These are phyloP conservation scores for Mythimna pallens DNA, from an alignment of 2,888 invertebrate species.

Conservation along the genomic window DNA sequence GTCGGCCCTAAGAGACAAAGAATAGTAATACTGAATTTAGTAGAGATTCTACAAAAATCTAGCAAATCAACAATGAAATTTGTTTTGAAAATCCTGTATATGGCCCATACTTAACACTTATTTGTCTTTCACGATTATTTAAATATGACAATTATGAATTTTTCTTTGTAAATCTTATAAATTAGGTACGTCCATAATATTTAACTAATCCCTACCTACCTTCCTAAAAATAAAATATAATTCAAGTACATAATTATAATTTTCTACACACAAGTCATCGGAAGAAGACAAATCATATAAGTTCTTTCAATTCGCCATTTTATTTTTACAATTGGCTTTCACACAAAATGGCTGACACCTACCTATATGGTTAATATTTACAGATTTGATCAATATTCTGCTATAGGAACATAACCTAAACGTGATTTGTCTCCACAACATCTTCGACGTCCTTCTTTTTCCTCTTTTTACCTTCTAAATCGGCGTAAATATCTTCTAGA, in stretches of 20 bases:
- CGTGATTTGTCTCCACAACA: conserved; percentile 75
- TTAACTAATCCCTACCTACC: background rate
- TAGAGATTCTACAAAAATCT: conserved; percentile 1
- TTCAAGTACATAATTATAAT: too few species aligned
- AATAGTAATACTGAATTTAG: conserved; percentile 40
- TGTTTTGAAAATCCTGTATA: background rate
- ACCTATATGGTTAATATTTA: background rate
- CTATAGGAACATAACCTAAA: conserved; percentile 59
- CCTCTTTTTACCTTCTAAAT: conserved; percentile 91
- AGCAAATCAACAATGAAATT: background rate
- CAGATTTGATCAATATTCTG: conserved; percentile 8
- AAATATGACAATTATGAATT: background rate
- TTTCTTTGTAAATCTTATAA: background rate
- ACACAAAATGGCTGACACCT: background rate
- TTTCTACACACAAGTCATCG: too few species aligned
- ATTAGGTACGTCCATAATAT: background rate
- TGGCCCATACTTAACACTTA: conserved; percentile 6
- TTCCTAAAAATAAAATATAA: too few species aligned
- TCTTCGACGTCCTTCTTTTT: conserved; percentile 62
- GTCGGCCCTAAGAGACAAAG: background rate
- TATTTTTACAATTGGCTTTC: background rate
- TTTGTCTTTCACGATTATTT: conserved; percentile 12
- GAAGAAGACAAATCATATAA: background rate
- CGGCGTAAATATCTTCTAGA: conserved; percentile 97
- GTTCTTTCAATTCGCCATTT: background rate